Percentiles rank a stretch among this genome's conserved stretches.
Evolutionary conservation across 2,888 invertebrate genomes (phyloP).

Genomic region (Netelia melanura): DNA sequence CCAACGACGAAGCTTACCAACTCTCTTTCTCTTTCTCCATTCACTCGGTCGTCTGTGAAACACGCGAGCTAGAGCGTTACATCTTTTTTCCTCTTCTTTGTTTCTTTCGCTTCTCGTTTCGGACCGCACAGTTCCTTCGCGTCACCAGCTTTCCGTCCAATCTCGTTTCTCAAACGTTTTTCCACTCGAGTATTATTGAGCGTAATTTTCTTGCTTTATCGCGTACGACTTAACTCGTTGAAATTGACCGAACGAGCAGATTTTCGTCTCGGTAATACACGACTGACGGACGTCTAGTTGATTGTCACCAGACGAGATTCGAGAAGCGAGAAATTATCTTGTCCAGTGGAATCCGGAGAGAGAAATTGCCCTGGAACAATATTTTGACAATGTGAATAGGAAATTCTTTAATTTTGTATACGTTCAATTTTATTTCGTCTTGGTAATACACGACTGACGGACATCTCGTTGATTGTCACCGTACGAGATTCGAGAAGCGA

Average conservation of each 20-base stretch:
- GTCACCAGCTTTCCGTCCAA: not conserved
- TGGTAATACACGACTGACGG: not conserved
- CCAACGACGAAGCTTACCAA: conserved; percentile 12
- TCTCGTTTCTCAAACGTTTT: conserved; percentile 1
- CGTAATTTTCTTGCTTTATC: conserved; percentile 1
- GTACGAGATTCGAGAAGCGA: too few species aligned
- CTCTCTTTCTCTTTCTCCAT: conserved; percentile 21
- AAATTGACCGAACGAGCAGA: not conserved
- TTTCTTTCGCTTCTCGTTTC: not conserved
- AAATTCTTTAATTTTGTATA: too few species aligned
- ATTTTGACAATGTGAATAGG: too few species aligned
- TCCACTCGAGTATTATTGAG: not conserved
- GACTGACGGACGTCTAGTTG: not conserved
- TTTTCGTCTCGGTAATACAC: not conserved
- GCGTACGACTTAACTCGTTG: conserved; percentile 16
- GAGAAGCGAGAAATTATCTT: too few species aligned
- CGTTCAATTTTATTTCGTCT: not conserved
- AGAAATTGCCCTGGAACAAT: too few species aligned
- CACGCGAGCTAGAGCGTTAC: not conserved
- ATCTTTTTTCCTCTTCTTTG: not conserved
- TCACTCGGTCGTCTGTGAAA: conserved; percentile 21
- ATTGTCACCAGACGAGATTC: not conserved
- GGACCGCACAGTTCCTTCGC: not conserved
- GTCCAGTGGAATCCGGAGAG: too few species aligned
- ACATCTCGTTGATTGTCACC: not conserved